A percentile compares a stretch with the other conserved stretches of the same genome.
Conservation (phyloP, 2,888 invertebrate species). For the Anodontia alba region DNA sequence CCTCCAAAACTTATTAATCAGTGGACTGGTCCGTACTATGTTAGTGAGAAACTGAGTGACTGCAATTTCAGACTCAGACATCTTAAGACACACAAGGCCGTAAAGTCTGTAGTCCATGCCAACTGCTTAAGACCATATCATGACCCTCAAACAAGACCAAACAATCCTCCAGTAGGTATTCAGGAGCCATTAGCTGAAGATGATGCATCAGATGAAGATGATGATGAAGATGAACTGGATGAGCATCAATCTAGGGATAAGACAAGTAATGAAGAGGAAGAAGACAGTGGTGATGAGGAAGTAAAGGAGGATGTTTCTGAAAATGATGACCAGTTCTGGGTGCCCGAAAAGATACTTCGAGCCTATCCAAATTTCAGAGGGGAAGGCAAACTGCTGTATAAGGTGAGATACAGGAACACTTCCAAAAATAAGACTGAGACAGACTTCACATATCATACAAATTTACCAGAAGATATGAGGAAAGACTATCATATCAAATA, state of each 20-base stretch:
- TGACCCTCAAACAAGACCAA: conserved; percentile 38
- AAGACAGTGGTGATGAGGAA: not conserved
- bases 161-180: conserved; percentile 31
- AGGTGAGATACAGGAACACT: not conserved
- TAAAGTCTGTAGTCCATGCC: conserved; percentile 37
- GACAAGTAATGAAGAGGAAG: not conserved
- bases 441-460: not conserved
- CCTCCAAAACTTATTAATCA: not conserved
- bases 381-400: not conserved
- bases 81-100: conserved; percentile 22
- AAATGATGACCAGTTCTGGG: not conserved
- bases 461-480: conserved; percentile 9
- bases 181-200: too few species aligned
- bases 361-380: too few species aligned
- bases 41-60: too few species aligned
- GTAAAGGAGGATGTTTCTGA: not conserved
- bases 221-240: too few species aligned
- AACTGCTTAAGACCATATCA: conserved; percentile 45
- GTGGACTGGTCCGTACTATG: conserved; percentile 18
- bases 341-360: conserved; percentile 3
- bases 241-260: not conserved
- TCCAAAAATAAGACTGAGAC: not conserved
- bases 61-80: conserved; percentile 37
- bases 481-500: conserved; percentile 24
- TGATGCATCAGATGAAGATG: too few species aligned